A percentile compares a stretch with the other conserved stretches of the same genome.
Evolutionary conservation across 2,113 vertebrate genomes (phyloP).

Genomic region (Zosterops lateralis): DNA sequence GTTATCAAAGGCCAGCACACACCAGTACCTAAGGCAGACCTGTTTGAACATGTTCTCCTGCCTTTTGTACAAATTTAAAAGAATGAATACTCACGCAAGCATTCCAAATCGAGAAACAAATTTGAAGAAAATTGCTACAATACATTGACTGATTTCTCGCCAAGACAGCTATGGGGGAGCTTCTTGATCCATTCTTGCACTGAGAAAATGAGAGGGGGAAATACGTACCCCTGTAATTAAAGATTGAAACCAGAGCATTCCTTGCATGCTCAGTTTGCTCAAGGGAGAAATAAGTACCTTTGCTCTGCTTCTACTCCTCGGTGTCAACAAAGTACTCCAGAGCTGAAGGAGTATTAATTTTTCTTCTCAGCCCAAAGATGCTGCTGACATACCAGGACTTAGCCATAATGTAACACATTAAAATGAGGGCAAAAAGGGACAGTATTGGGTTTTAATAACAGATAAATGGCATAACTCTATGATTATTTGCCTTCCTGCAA

Average conservation of each 20-base stretch:
- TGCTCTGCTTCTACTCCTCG: slow-evolving; percentile 42
- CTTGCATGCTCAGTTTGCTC: neutral
- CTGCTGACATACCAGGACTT: slow-evolving; percentile 31
- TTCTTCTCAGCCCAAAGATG: slow-evolving; percentile 28
- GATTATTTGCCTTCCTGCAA: slow-evolving; percentile 61
- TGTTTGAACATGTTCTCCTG: slow-evolving; percentile 79
- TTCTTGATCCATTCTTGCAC: slow-evolving; percentile 56
- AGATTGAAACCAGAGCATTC: slow-evolving; percentile 50
- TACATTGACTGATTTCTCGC: slow-evolving; percentile 75
- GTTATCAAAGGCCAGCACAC: slow-evolving; percentile 64
- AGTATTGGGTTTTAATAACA: slow-evolving; percentile 10
- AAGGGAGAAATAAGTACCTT: neutral
- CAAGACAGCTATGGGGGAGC: slow-evolving; percentile 69
- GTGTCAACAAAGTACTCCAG: slow-evolving; percentile 32
- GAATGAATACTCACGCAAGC: slow-evolving; percentile 76
- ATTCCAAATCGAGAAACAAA: slow-evolving; percentile 79
- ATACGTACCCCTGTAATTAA: slow-evolving; percentile 64
- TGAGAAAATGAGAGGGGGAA: slow-evolving; percentile 49
- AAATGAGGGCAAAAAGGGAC: neutral
- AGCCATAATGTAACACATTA: neutral
- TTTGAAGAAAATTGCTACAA: slow-evolving; percentile 77
- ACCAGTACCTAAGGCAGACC: slow-evolving; percentile 60
- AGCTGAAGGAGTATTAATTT: slow-evolving; percentile 40
- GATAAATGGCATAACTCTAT: slow-evolving; percentile 1
- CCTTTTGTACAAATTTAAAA: slow-evolving; percentile 77